These are phyloP conservation scores for Cheiracanthium punctorium DNA, from an alignment of 2,888 invertebrate genomes.

Conservation along the genomic window DNA sequence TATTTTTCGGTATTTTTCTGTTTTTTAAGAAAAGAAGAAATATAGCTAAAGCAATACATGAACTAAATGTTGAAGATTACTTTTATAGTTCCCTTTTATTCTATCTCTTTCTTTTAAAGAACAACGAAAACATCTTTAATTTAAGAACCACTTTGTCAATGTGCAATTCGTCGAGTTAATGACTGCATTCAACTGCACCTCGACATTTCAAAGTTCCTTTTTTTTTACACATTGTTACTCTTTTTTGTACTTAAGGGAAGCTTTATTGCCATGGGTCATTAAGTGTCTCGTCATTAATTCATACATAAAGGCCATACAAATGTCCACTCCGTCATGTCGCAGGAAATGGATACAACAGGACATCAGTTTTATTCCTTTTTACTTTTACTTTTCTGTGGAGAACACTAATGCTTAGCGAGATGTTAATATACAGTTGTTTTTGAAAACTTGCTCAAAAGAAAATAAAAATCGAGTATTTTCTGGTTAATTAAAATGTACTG, in stretches of 20 bases:
- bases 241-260: background rate
- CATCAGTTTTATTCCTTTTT: background rate
- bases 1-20: no score
- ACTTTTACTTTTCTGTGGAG: background rate
- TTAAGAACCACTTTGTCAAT: background rate
- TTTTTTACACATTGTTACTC: background rate
- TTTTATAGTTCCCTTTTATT: no score
- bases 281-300: background rate
- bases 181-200: background rate
- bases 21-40: no score
- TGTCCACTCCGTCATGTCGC: background rate
- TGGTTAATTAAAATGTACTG: no score
- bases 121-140: no score
- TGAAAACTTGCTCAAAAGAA: no score
- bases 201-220: background rate
- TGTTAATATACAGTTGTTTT: background rate
- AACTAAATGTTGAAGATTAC: no score
- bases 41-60: no score
- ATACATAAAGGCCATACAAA: background rate
- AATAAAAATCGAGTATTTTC: no score
- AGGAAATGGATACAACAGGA: background rate
- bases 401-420: background rate
- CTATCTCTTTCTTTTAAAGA: no score
- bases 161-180: background rate
- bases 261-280: slow-evolving; percentile 8